These are phyloP conservation scores for Eutrigla gurnardus DNA, from an alignment of 2,797 vertebrate species.

Conservation along the genomic window DNA sequence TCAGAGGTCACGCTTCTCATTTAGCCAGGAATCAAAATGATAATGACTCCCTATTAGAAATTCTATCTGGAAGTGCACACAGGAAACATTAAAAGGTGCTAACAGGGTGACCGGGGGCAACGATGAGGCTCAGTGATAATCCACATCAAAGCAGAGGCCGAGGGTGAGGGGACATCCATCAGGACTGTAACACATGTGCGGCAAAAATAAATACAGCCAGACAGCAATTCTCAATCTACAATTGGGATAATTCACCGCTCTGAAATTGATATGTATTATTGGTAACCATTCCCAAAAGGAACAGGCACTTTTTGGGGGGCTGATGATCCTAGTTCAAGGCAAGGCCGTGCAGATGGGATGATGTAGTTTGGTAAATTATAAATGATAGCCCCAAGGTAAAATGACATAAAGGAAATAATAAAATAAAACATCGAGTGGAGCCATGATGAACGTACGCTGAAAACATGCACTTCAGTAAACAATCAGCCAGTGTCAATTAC, in stretches of 20 bases:
- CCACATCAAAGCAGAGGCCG: constrained; percentile 79
- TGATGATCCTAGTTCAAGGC: constrained; percentile 77
- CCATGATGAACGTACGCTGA: constrained; percentile 77
- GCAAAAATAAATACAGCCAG: constrained; percentile 80
- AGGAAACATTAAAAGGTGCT: constrained; percentile 84
- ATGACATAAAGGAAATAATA: constrained; percentile 82
- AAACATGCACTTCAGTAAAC: constrained; percentile 85
- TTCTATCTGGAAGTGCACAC: constrained; percentile 80
- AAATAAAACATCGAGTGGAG: constrained; percentile 79
- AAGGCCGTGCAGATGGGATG: constrained; percentile 68
- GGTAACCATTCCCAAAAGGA: constrained; percentile 74
- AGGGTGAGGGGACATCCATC: constrained; percentile 65
- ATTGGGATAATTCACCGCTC: constrained; percentile 81
- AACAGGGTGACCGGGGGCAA: constrained; percentile 71
- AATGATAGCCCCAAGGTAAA: constrained; percentile 82
- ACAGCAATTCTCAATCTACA: constrained; percentile 71
- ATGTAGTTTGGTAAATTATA: constrained; percentile 79
- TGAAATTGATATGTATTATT: constrained; percentile 83
- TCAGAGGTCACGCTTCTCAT: constrained; percentile 80
- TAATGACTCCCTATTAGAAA: constrained; percentile 84
- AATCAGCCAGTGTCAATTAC: constrained; percentile 82
- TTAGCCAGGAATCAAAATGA: constrained; percentile 83
- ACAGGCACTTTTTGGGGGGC: constrained; percentile 68
- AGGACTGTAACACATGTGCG: constrained; percentile 63
- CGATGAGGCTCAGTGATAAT: constrained; percentile 77